Base-by-base conservation (phyloP, 2,113 vertebrate species). In the Lamprotornis superbus region DNA sequence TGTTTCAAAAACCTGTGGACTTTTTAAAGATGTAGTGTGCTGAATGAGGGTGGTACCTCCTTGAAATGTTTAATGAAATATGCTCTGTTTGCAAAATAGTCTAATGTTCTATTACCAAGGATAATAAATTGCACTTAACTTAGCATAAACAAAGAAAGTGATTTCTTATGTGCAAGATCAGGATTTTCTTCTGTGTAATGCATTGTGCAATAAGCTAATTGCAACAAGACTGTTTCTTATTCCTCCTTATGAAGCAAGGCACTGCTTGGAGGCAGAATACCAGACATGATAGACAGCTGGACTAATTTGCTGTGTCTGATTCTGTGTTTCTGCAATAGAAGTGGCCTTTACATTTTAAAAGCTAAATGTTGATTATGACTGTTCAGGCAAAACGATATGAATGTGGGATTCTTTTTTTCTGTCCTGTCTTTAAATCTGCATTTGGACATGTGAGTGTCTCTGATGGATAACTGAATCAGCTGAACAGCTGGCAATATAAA, bases 251-350 rank as follows among this genome's bases (percentile, higher is more conserved):
- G 78, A 79, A 86, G 87, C 46, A 74, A 93, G 67, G 33, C 70
- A 80, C 28, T 83, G 87, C 94, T 95, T 80, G 59, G 44, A 95
- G 96, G 90, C 93, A 95, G 87, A 93, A 94, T 93, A 94, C 74
- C 75, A 95, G 91, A 94, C 46, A 1, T 90, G 87, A 93, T 15
- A 76, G 91, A 87, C 86, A 94, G 59, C 76, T 95, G 70, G 79
- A 53, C 85, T 91, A 59, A 91, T 93, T 57, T 83, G 30, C 75
- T 88, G 13, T 85, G 84, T 91, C 87, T 96, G 52, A 77, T 47
- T 95, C 67, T 88, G 39, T 57, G 63, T 94, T 93, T 91, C 78
- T 77, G 39, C 90, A 91, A 28, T 67, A 87, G 70, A 85, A 93
- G 47, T 57, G 56, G 59, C 46, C 64, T 89, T 79, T 94, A 64